A percentile compares a stretch with the other conserved stretches of the same genome.
Evolutionary conservation across 2,113 vertebrate species (phyloP).

Genomic region (Telmatochromis sp.): DNA sequence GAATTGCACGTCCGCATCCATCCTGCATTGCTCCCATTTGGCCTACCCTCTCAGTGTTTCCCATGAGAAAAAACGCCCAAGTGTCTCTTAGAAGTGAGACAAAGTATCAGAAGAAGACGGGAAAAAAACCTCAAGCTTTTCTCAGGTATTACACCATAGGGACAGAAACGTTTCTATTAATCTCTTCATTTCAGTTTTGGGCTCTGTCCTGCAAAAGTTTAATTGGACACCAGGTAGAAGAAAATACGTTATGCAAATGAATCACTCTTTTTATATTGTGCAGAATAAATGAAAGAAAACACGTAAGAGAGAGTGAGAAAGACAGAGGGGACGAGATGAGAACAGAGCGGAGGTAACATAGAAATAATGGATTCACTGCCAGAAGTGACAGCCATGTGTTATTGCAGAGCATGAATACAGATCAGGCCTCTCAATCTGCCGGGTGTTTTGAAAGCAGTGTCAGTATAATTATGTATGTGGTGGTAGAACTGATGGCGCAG

Average conservation of each 20-base stretch:
- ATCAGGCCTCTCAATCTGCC: constrained; percentile 35
- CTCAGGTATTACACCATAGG: neutral
- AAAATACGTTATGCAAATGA: constrained; percentile 28
- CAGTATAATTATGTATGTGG: constrained; percentile 37
- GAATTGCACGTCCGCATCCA: constrained; percentile 23
- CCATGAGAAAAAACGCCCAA: neutral
- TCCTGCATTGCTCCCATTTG: neutral
- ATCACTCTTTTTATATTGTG: constrained; percentile 7
- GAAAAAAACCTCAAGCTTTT: neutral
- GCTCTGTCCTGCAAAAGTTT: neutral
- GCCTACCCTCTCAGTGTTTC: constrained; percentile 18
- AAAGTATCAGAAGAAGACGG: neutral
- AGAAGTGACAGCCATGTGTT: constrained; percentile 47
- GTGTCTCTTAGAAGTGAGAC: neutral
- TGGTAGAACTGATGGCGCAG: constrained; percentile 23
- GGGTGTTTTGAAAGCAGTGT: constrained; percentile 41
- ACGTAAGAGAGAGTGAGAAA: neutral
- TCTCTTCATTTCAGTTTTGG: constrained; percentile 6
- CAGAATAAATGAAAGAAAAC: constrained; percentile 12
- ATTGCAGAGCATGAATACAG: constrained; percentile 35
- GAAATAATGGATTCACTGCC: constrained; percentile 42
- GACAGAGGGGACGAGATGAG: neutral
- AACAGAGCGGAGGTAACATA: constrained; percentile 18
- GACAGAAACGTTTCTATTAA: constrained; percentile 14
- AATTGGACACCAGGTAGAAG: constrained; percentile 22